Evolutionary conservation across 2,797 vertebrate genomes (phyloP).

Genomic region (Todus mexicanus): DNA sequence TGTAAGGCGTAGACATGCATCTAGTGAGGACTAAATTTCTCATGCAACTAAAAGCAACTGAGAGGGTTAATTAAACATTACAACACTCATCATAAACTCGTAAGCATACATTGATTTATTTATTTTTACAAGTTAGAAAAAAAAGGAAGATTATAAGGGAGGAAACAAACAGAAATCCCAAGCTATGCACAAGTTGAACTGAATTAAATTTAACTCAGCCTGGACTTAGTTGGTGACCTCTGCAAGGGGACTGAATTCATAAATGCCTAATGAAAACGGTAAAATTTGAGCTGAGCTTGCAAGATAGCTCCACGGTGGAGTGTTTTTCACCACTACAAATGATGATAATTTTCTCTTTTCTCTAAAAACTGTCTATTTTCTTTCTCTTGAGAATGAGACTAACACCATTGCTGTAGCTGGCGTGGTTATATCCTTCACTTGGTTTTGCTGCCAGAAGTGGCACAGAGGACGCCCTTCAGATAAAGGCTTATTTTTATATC

Average conservation of each 20-base stretch:
- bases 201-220: background rate
- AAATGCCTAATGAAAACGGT: background rate
- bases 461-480: background rate
- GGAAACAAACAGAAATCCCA: background rate
- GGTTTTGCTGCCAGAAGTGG: background rate
- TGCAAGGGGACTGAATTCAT: background rate
- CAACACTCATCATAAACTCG: background rate
- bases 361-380: background rate
- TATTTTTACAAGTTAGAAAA: background rate
- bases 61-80: background rate
- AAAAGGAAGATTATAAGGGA: background rate
- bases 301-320: background rate
- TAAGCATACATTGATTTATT: background rate
- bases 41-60: background rate
- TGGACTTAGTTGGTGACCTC: background rate
- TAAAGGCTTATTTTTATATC: background rate
- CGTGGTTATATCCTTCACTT: accelerated
- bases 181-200: background rate
- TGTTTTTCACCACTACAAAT: background rate
- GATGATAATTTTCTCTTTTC: background rate
- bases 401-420: background rate
- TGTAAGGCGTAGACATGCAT: background rate
- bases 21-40: background rate
- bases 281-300: background rate
- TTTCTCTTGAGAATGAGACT: background rate